Evolutionary conservation across 2,888 invertebrate genomes (phyloP).

Genomic region (Protonemura montana): DNA sequence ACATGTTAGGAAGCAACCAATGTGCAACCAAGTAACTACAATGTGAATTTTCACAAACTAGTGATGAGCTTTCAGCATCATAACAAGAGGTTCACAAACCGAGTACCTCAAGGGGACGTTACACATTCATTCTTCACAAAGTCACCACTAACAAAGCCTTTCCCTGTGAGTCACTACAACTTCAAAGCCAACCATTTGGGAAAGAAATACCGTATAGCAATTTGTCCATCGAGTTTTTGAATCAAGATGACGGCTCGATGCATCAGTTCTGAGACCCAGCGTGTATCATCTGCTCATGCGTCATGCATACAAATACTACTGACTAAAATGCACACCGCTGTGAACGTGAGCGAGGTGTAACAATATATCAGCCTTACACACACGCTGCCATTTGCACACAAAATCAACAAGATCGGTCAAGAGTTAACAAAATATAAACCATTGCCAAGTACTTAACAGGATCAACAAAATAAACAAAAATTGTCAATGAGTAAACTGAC

Average conservation of each 20-base stretch:
- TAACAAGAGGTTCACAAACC: conserved; percentile 4
- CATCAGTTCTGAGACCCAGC: conserved; percentile 30
- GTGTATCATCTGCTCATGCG: conserved; percentile 8
- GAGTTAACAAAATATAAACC: neutral
- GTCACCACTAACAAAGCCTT: neutral
- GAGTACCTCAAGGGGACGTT: neutral
- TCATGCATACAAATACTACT: neutral
- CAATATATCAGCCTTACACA: conserved; percentile 36
- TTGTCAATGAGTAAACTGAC: neutral
- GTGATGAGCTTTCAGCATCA: conserved; percentile 23
- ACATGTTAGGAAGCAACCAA: conserved; percentile 35
- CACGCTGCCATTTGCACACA: conserved; percentile 40
- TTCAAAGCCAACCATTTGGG: neutral
- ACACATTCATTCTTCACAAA: neutral
- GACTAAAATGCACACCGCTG: conserved; percentile 37
- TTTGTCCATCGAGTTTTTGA: neutral
- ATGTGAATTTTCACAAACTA: neutral
- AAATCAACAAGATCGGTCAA: conserved; percentile 21
- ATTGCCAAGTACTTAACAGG: conserved; percentile 27
- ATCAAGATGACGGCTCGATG: neutral
- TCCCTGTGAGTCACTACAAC: neutral
- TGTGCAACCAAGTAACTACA: conserved; percentile 33
- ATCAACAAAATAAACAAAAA: conserved; percentile 9
- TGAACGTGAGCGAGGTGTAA: conserved; percentile 33
- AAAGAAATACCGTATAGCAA: neutral